A percentile compares a stretch with the other conserved stretches of the same genome.
Conservation (phyloP, 1,140 invertebrate species). For the Amyelois transitella region DNA sequence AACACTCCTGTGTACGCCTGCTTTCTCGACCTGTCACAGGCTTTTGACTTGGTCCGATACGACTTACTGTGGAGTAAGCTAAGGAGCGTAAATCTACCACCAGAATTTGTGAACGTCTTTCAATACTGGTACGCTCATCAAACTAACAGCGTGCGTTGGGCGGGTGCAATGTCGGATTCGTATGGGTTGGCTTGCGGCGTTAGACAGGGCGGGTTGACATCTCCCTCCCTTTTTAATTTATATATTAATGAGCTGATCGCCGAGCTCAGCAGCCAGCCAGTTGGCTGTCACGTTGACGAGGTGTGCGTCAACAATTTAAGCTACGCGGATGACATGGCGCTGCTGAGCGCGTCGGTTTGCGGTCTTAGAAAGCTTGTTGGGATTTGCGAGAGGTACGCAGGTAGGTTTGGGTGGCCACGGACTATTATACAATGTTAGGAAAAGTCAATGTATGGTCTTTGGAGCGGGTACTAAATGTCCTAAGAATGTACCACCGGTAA, state of each 20-base stretch:
- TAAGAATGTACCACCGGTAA: too few relatives aligned
- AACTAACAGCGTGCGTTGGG: not conserved
- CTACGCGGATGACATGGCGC: too few relatives aligned
- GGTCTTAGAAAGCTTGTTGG: not conserved
- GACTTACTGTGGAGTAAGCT: slow-evolving; percentile 1
- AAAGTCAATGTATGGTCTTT: slow-evolving; percentile 12
- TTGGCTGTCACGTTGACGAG: slow-evolving; percentile 2
- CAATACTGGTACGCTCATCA: not conserved
- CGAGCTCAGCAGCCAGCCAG: not conserved
- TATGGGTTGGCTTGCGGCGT: slow-evolving; percentile 6
- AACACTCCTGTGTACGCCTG: not conserved
- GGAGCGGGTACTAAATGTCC: too few relatives aligned
- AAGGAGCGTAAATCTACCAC: not conserved
- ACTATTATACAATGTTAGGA: not conserved
- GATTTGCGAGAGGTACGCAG: slow-evolving; percentile 10
- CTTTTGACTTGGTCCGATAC: not conserved
- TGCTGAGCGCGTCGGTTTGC: not conserved
- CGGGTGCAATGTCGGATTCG: not conserved
- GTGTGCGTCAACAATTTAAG: slow-evolving; percentile 6
- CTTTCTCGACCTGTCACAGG: not conserved
- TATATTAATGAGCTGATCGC: slow-evolving; percentile 7
- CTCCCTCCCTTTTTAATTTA: slow-evolving; percentile 8
- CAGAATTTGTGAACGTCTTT: not conserved
- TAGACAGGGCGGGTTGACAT: too few relatives aligned
- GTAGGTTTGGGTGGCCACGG: not conserved